Conservation (phyloP, 1,140 invertebrate genomes). For the Archivesica marissinica region DNA sequence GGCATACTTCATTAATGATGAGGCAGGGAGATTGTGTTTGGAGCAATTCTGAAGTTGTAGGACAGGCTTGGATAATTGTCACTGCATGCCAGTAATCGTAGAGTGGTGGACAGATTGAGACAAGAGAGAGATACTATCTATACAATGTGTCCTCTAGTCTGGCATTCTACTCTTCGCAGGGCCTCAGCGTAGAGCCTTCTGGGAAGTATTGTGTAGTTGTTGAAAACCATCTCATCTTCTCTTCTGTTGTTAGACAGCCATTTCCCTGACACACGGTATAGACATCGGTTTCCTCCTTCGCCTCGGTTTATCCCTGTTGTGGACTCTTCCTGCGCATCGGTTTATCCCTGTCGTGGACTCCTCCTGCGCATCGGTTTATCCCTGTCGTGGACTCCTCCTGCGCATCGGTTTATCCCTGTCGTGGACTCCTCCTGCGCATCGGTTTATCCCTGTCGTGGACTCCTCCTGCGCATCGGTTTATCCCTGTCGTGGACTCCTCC, state of each 20-base stretch:
- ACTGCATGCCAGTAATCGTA: constrained; percentile 41
- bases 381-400: too few species aligned
- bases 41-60: constrained; percentile 54
- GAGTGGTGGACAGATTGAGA: constrained; percentile 57
- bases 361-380: too few species aligned
- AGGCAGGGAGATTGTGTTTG: constrained; percentile 56
- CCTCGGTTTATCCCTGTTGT: neutral
- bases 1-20: too few species aligned
- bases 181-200: constrained; percentile 55
- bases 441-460: too few species aligned
- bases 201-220: constrained; percentile 55
- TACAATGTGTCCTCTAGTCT: constrained; percentile 39
- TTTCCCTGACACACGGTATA: neutral
- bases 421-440: too few species aligned
- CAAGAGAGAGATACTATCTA: constrained; percentile 48
- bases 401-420: too few species aligned
- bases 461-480: too few species aligned
- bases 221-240: constrained; percentile 26
- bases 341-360: too few species aligned
- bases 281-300: constrained; percentile 11
- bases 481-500: too few species aligned
- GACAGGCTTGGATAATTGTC: constrained; percentile 51
- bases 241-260: neutral
- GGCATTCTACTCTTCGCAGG: constrained; percentile 33
- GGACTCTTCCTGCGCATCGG: too few species aligned